These are phyloP conservation scores for Suncus etruscus DNA, from an alignment of 2,113 vertebrate genomes.

Conservation along the genomic window DNA sequence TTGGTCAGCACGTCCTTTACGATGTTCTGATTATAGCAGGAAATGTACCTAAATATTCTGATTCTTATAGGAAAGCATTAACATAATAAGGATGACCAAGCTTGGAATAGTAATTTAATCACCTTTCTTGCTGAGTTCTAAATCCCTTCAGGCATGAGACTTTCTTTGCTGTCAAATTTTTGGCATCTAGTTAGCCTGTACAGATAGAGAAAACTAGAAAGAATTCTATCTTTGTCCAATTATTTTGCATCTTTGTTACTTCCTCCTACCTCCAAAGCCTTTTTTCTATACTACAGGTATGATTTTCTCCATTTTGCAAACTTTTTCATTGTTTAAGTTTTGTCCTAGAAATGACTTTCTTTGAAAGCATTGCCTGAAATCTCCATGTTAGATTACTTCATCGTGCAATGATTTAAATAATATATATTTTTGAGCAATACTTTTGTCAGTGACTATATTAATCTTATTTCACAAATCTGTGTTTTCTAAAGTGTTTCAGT, in stretches of 20 bases:
- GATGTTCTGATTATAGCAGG: not conserved
- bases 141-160: not conserved
- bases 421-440: conserved; percentile 14
- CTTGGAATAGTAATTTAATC: not conserved
- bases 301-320: not conserved
- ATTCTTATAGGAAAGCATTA: conserved; percentile 37
- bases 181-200: not conserved
- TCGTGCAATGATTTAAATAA: conserved; percentile 27
- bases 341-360: not conserved
- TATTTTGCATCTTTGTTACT: not conserved
- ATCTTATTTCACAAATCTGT: no score
- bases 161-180: conserved; percentile 22
- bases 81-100: not conserved
- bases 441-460: no score
- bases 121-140: not conserved
- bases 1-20: not conserved
- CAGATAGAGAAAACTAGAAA: conserved; percentile 1
- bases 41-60: not conserved
- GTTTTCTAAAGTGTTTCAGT: no score
- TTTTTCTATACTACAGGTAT: not conserved
- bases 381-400: not conserved
- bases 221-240: not conserved
- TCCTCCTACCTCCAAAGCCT: not conserved
- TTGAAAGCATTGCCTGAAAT: not conserved
- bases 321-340: conserved; percentile 1